Evolutionary conservation across 2,113 vertebrate species (phyloP).

Genomic region (Budorcas taxicolor): DNA sequence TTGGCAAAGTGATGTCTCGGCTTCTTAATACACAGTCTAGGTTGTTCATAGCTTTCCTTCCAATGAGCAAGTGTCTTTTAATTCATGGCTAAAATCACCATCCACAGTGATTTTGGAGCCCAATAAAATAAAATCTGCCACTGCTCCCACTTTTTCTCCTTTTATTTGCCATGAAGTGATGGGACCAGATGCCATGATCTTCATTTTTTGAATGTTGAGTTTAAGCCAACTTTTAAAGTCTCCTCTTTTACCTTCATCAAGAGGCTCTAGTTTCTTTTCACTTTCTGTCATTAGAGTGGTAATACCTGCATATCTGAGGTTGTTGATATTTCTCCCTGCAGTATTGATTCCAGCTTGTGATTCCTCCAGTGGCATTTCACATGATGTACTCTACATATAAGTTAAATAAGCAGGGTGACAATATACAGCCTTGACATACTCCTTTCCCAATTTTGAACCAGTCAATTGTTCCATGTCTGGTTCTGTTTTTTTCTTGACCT

Average conservation of each 20-base stretch:
- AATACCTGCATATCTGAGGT: background rate
- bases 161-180: background rate
- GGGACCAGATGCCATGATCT: background rate
- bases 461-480: background rate
- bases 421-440: background rate
- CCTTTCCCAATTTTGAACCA: background rate
- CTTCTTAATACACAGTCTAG: background rate
- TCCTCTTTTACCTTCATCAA: background rate
- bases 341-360: background rate
- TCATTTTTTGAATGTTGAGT: background rate
- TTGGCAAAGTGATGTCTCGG: background rate
- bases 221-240: background rate
- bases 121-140: background rate
- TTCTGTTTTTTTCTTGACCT: background rate
- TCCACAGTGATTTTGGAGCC: background rate
- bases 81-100: background rate
- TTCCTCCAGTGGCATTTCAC: background rate
- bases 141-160: background rate
- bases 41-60: background rate
- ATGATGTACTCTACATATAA: background rate
- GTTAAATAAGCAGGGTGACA: background rate
- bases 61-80: background rate
- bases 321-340: background rate
- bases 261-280: background rate
- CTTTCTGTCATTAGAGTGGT: background rate